Percentiles rank a stretch among this genome's conserved stretches.
Evolutionary conservation across 64 coral and sea anemone species (phyloP).

Genomic region (Actinia equina): DNA sequence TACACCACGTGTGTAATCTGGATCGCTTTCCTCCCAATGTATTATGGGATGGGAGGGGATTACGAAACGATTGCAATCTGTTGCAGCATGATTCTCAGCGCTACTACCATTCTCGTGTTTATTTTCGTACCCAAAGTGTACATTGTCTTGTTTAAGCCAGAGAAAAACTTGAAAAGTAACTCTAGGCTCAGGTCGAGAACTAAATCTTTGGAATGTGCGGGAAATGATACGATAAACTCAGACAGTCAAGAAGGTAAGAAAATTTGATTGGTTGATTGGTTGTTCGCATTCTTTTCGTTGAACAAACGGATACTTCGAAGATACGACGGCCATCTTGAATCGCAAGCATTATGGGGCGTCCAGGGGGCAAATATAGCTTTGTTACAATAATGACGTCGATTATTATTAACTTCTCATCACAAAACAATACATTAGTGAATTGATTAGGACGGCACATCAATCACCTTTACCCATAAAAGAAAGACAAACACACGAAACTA

Average conservation of each 20-base stretch:
- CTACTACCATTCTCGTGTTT: slow-evolving; percentile 67
- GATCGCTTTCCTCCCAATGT: slow-evolving; percentile 81
- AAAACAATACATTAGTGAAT: too few species aligned
- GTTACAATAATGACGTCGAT: too few species aligned
- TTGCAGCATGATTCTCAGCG: slow-evolving; percentile 62
- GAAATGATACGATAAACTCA: background rate
- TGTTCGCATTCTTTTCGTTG: background rate
- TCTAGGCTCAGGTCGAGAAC: slow-evolving; percentile 65
- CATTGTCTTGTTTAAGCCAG: slow-evolving; percentile 78
- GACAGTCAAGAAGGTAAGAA: background rate
- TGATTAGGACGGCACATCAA: too few species aligned
- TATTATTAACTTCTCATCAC: too few species aligned
- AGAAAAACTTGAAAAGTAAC: slow-evolving; percentile 78
- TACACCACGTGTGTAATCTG: slow-evolving; percentile 87
- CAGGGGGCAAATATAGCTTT: too few species aligned
- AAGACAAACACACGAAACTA: too few species aligned
- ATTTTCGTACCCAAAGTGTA: slow-evolving; percentile 85
- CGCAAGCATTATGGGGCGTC: too few species aligned
- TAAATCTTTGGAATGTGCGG: slow-evolving; percentile 16
- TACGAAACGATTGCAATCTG: slow-evolving; percentile 51
- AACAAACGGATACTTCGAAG: too few species aligned
- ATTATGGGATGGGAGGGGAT: slow-evolving; percentile 49
- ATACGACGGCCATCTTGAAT: too few species aligned
- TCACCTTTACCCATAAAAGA: too few species aligned
- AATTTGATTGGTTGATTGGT: background rate